Evolutionary conservation across 53 echinoderm and acorn worm species (phyloP).

Genomic region (Henricia sp.): DNA sequence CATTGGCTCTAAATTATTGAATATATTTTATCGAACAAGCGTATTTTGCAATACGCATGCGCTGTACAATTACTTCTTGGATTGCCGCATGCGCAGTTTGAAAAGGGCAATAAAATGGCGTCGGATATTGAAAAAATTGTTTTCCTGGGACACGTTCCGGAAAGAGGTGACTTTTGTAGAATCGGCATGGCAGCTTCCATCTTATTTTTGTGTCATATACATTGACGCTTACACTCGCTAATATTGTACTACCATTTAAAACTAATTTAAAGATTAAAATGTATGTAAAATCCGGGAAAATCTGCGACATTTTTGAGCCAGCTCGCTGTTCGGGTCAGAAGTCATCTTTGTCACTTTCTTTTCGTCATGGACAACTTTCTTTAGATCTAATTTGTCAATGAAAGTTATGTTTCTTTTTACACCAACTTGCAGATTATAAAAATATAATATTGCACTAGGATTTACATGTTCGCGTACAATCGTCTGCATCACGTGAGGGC

Average conservation of each 20-base stretch:
- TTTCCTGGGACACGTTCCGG: slow-evolving; percentile 56
- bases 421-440: background rate
- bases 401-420: background rate
- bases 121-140: slow-evolving; percentile 63
- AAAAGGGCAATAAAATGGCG: slow-evolving; percentile 55
- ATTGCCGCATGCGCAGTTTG: slow-evolving; percentile 45
- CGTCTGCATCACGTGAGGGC: slow-evolving; percentile 7
- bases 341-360: slow-evolving; percentile 56
- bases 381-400: slow-evolving; percentile 1
- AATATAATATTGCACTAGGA: slow-evolving; percentile 5
- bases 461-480: slow-evolving; percentile 5
- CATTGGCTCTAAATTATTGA: background rate
- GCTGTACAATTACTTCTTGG: slow-evolving; percentile 10
- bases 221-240: slow-evolving; percentile 8
- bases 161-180: slow-evolving; percentile 60
- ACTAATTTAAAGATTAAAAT: slow-evolving; percentile 8
- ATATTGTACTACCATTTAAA: slow-evolving; percentile 1
- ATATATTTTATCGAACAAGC: background rate
- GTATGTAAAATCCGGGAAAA: slow-evolving; percentile 21
- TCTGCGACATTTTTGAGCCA: slow-evolving; percentile 18
- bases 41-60: slow-evolving; percentile 20
- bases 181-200: slow-evolving; percentile 45
- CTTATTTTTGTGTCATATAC: background rate
- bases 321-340: slow-evolving; percentile 18
- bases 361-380: slow-evolving; percentile 6